Evolutionary conservation across 2,113 vertebrate genomes (phyloP).

Genomic region (Epinephelus moara): DNA sequence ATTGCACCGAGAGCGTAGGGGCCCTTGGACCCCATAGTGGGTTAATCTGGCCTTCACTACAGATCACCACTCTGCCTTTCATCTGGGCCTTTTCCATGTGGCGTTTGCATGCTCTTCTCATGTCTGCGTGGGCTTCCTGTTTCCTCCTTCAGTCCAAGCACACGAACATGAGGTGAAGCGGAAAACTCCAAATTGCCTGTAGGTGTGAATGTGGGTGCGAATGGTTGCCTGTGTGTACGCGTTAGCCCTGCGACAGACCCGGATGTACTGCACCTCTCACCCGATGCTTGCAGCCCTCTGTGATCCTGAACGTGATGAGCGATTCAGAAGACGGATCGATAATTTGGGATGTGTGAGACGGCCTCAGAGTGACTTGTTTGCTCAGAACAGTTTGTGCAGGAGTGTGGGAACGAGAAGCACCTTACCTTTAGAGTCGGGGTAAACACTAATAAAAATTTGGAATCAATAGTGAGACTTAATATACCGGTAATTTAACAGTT

Average conservation of each 20-base stretch:
- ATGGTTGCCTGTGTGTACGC: background rate
- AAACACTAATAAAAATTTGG: background rate
- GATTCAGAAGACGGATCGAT: background rate
- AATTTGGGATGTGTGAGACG: background rate
- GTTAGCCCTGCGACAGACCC: background rate
- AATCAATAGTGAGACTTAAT: conserved; percentile 10
- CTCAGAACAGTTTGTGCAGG: background rate
- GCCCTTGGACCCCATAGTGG: too few relatives aligned
- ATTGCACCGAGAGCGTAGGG: too few relatives aligned
- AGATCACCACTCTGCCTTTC: background rate
- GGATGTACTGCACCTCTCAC: background rate
- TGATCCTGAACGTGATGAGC: background rate
- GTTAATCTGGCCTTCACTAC: background rate
- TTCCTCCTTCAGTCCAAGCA: background rate
- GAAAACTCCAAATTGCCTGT: background rate
- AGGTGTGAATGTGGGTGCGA: conserved; percentile 15
- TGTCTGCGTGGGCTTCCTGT: too few relatives aligned
- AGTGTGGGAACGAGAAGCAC: background rate
- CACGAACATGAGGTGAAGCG: background rate
- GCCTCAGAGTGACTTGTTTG: background rate
- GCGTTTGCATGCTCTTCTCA: too few relatives aligned
- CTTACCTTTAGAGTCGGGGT: background rate
- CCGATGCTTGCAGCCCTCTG: background rate
- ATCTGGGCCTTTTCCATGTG: background rate
- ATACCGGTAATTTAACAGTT: background rate